Conservation (phyloP, 2,888 invertebrate genomes). For the Neocrepidodera transversa region DNA sequence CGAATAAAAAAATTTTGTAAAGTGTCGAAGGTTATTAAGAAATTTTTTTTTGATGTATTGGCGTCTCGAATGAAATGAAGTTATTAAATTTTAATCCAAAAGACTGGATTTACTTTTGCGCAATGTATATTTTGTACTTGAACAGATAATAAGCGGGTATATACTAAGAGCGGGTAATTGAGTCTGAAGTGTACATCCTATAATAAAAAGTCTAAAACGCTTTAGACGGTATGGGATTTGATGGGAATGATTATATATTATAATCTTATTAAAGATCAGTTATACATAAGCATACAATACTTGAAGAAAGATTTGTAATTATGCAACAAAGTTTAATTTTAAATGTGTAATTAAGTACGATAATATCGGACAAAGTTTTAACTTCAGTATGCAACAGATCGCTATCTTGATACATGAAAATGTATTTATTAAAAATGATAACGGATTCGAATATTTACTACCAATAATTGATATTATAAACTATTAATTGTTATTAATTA, state of each 20-base stretch:
- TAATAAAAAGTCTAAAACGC: conserved; percentile 1
- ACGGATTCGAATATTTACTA: too few species aligned
- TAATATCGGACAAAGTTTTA: neutral
- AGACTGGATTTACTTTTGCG: conserved; percentile 12
- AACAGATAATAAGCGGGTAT: conserved; percentile 17
- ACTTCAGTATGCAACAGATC: neutral
- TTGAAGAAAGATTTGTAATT: conserved; percentile 5
- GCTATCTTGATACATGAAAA: conserved; percentile 4
- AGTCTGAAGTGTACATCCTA: conserved; percentile 13
- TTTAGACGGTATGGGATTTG: neutral
- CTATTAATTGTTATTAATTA: too few species aligned
- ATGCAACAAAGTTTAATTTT: conserved; percentile 8
- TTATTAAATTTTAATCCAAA: conserved; percentile 13
- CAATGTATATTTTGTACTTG: conserved; percentile 3
- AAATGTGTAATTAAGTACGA: neutral
- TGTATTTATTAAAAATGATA: conserved; percentile 4
- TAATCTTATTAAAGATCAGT: conserved; percentile 11
- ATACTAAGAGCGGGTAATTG: conserved; percentile 11
- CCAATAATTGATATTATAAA: neutral
- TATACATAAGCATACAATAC: conserved; percentile 9
- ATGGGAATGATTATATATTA: conserved; percentile 8
- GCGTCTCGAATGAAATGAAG: conserved; percentile 6
- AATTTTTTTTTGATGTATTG: conserved; percentile 1
- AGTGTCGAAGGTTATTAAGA: conserved; percentile 11
- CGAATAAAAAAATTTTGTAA: conserved; percentile 7